A percentile compares a stretch with the other conserved stretches of the same genome.
These are phyloP conservation scores for Talpa occidentalis DNA, from an alignment of 2,113 vertebrate genomes.

Conservation along the genomic window DNA sequence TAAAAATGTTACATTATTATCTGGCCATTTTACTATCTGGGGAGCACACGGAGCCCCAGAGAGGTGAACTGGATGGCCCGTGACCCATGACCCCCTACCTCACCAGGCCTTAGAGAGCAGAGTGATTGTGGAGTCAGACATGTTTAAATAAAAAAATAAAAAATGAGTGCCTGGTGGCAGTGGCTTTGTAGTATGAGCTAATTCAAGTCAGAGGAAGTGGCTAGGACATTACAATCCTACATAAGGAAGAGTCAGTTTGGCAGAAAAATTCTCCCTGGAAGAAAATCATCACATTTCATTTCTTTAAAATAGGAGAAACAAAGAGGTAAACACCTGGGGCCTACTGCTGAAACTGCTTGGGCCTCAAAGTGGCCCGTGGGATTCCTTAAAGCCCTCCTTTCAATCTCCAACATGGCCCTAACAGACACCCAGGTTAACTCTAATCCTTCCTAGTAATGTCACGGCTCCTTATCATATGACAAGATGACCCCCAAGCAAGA, in stretches of 20 bases:
- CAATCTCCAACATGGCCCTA: background rate
- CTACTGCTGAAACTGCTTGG: background rate
- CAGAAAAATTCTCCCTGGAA: background rate
- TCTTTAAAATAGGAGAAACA: background rate
- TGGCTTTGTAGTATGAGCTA: background rate
- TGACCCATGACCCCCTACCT: no score
- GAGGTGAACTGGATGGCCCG: no score
- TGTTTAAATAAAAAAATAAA: no score
- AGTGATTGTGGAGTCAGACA: no score
- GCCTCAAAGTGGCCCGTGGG: background rate
- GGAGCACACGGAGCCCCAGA: no score
- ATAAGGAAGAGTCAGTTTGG: background rate
- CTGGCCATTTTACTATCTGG: no score
- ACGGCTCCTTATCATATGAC: background rate
- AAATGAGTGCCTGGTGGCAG: background rate
- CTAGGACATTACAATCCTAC: background rate
- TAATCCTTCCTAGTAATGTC: background rate
- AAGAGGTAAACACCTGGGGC: background rate
- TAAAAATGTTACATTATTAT: background rate
- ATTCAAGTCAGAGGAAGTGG: background rate
- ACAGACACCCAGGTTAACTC: background rate
- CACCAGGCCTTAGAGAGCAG: no score
- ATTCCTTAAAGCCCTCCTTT: background rate
- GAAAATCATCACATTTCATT: background rate
- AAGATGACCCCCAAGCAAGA: background rate